Percentiles rank a stretch among this genome's conserved stretches.
These are phyloP conservation scores for Sebastes kiyomatsui DNA, from an alignment of 2,797 vertebrate species.

Conservation along the genomic window DNA sequence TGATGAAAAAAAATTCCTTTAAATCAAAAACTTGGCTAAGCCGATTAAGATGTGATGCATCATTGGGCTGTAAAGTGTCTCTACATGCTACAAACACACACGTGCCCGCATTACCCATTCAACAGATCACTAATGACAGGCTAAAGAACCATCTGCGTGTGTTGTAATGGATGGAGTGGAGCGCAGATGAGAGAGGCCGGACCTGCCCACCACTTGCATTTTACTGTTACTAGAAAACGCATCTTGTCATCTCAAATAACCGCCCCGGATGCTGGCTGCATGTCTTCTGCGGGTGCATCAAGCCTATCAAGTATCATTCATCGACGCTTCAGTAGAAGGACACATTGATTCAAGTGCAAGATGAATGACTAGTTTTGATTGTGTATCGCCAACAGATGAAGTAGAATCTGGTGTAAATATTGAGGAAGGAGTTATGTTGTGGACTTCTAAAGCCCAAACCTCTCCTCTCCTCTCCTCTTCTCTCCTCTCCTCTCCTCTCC, in stretches of 20 bases:
- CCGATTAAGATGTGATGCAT: slow-evolving; percentile 49
- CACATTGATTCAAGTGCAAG: not conserved
- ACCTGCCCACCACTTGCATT: slow-evolving; percentile 11
- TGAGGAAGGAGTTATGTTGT: slow-evolving; percentile 1
- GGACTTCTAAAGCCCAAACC: not conserved
- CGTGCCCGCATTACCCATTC: slow-evolving; percentile 25
- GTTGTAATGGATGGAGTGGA: slow-evolving; percentile 30
- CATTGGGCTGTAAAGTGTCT: slow-evolving; percentile 42
- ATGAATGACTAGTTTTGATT: not conserved
- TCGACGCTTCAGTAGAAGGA: not conserved
- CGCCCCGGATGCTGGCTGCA: not conserved
- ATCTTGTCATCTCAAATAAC: slow-evolving; percentile 23
- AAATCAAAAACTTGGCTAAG: slow-evolving; percentile 48
- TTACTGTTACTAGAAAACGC: slow-evolving; percentile 26
- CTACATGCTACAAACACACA: slow-evolving; percentile 5
- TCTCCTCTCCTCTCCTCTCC: not conserved
- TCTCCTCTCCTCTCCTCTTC: not conserved
- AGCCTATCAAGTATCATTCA: slow-evolving; percentile 5
- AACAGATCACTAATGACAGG: slow-evolving; percentile 46
- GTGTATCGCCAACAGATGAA: not conserved
- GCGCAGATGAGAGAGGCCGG: slow-evolving; percentile 9
- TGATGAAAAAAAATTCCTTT: slow-evolving; percentile 31
- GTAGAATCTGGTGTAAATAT: slow-evolving; percentile 8
- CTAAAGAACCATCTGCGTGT: slow-evolving; percentile 40
- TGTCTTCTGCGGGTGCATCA: slow-evolving; percentile 2